A percentile compares a stretch with the other conserved stretches of the same genome.
Evolutionary conservation across 2,888 invertebrate genomes (phyloP).

Genomic region (Stenodera caucasica): DNA sequence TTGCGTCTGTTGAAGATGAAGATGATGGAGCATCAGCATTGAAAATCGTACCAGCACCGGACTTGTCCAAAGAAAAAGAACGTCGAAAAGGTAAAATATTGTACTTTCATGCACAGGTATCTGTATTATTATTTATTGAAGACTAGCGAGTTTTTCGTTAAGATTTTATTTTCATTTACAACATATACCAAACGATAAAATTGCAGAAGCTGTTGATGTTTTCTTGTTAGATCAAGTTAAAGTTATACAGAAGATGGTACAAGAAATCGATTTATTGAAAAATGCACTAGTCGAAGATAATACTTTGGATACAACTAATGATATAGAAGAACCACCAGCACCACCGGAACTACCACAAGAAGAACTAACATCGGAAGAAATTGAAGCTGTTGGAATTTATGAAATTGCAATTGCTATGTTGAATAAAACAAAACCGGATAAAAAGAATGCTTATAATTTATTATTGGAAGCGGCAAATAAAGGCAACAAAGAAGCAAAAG

Average conservation of each 20-base stretch:
- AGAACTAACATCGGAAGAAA: slow-evolving; percentile 65
- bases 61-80: slow-evolving; percentile 52
- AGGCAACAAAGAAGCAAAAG: slow-evolving; percentile 80
- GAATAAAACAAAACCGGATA: slow-evolving; percentile 72
- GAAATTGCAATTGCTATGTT: slow-evolving; percentile 71
- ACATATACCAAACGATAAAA: slow-evolving; percentile 26
- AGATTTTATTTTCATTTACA: neutral
- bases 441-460: slow-evolving; percentile 72
- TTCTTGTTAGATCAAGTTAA: slow-evolving; percentile 51
- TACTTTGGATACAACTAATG: slow-evolving; percentile 54
- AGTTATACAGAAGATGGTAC: slow-evolving; percentile 57
- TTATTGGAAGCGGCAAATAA: slow-evolving; percentile 78
- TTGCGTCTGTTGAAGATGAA: slow-evolving; percentile 46
- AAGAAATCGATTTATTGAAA: slow-evolving; percentile 51
- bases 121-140: neutral
- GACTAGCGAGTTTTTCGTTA: neutral
- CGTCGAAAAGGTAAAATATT: slow-evolving; percentile 43
- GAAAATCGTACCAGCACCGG: slow-evolving; percentile 53
- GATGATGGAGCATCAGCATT: slow-evolving; percentile 47
- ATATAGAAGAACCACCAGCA: slow-evolving; percentile 59
- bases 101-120: too few species aligned
- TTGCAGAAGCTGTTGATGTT: slow-evolving; percentile 47
- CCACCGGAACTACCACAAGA: slow-evolving; percentile 55
- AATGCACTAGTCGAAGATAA: slow-evolving; percentile 50
- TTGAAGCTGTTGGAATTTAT: slow-evolving; percentile 76